Evolutionary conservation across 30 jellyfish, hydroid and myxozoan species (phyloP).

Genomic region (Hydractinia echinata): DNA sequence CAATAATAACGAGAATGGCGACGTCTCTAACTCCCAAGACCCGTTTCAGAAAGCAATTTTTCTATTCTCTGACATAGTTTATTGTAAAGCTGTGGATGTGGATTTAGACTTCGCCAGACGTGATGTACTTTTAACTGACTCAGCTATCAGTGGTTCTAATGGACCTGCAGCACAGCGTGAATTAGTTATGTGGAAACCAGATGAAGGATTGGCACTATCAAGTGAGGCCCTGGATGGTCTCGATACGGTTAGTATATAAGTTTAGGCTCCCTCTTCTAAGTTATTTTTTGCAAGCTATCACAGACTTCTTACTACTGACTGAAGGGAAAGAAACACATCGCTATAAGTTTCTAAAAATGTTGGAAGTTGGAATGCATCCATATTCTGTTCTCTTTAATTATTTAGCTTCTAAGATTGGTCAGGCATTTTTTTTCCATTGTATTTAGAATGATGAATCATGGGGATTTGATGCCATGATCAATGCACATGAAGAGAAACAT

Average conservation of each 20-base stretch:
- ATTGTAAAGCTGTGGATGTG: conserved; percentile 43
- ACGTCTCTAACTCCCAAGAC: neutral
- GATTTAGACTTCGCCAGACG: conserved; percentile 38
- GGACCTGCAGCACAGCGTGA: conserved; percentile 23
- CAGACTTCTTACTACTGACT: too few relatives aligned
- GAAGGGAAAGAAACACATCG: too few relatives aligned
- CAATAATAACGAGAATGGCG: conserved; percentile 10
- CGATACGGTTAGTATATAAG: conserved; percentile 14
- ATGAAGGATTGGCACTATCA: neutral
- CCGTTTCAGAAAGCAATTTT: neutral
- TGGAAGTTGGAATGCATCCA: too few relatives aligned
- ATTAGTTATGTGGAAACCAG: conserved; percentile 35
- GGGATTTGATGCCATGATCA: conserved; percentile 31
- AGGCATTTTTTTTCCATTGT: too few relatives aligned
- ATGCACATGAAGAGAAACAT: conserved; percentile 36
- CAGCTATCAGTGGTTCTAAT: conserved; percentile 32
- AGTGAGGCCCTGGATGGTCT: neutral
- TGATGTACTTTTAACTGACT: conserved; percentile 24
- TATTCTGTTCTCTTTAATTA: too few relatives aligned
- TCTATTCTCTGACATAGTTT: conserved; percentile 28
- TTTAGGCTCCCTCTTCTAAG: neutral
- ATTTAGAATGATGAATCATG: conserved; percentile 22
- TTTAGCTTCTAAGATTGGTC: too few relatives aligned
- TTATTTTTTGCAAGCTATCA: too few relatives aligned
- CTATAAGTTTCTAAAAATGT: neutral